These are phyloP conservation scores for Python bivittatus DNA, from an alignment of 2,113 vertebrate species.

Conservation along the genomic window DNA sequence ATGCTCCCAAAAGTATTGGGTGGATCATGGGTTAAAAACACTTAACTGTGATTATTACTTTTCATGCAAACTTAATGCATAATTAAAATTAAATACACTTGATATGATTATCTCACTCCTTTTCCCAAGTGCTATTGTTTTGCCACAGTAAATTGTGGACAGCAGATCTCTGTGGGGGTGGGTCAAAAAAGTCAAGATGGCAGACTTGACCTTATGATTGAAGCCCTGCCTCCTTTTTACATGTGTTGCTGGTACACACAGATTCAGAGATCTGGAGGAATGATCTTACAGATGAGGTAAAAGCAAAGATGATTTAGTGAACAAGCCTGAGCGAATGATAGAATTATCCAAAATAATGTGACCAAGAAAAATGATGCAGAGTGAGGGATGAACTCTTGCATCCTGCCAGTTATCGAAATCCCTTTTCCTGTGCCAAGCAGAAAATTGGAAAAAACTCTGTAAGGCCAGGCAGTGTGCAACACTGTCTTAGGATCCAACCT, in stretches of 20 bases:
- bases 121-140: too few relatives aligned
- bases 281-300: background rate
- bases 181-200: background rate
- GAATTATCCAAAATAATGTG: background rate
- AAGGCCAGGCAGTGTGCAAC: background rate
- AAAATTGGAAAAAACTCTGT: background rate
- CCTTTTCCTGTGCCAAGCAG: background rate
- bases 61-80: too few relatives aligned
- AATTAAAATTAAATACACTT: too few relatives aligned
- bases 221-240: background rate
- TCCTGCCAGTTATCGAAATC: background rate
- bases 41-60: too few relatives aligned
- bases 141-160: background rate
- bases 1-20: background rate
- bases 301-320: background rate
- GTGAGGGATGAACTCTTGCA: background rate
- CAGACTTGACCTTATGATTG: background rate
- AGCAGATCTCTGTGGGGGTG: background rate
- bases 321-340: background rate
- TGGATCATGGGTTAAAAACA: too few relatives aligned
- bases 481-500: background rate
- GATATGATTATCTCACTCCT: too few relatives aligned
- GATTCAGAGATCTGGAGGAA: background rate
- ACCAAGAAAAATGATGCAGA: background rate
- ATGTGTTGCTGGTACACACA: background rate